Percentiles rank a stretch among this genome's conserved stretches.
Evolutionary conservation across 2,797 vertebrate genomes (phyloP).

Genomic region (Zenarchopterus dispar): DNA sequence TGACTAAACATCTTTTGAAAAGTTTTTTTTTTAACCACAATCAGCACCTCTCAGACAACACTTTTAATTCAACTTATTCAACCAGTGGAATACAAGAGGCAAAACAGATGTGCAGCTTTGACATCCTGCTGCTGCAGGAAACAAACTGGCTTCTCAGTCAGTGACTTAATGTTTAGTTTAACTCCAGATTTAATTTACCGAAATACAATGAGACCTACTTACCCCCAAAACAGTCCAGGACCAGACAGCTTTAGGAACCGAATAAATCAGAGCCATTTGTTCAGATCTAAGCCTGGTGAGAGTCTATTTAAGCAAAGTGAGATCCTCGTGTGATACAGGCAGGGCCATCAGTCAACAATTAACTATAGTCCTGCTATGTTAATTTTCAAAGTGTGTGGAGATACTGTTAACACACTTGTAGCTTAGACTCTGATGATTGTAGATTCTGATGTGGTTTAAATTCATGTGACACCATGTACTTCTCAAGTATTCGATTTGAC

Average conservation of each 20-base stretch:
- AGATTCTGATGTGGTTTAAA: too few species aligned
- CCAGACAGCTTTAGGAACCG: slow-evolving; percentile 2
- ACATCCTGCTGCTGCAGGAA: neutral
- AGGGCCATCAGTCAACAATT: slow-evolving; percentile 14
- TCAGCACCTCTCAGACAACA: too few species aligned
- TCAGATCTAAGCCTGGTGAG: slow-evolving; percentile 1
- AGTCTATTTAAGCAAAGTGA: slow-evolving; percentile 9
- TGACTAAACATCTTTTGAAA: too few species aligned
- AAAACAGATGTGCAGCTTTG: too few species aligned
- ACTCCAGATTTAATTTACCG: neutral
- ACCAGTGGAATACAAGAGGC: too few species aligned
- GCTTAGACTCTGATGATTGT: neutral
- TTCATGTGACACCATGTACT: too few species aligned
- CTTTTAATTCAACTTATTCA: too few species aligned
- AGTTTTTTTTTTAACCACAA: too few species aligned
- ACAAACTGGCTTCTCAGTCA: neutral
- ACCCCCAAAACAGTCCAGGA: neutral
- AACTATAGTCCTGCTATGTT: neutral
- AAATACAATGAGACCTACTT: neutral
- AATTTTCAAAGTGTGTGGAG: neutral
- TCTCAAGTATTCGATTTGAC: too few species aligned
- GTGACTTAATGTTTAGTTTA: neutral
- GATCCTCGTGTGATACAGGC: slow-evolving; percentile 2
- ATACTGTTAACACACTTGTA: neutral
- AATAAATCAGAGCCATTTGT: slow-evolving; percentile 10